Conservation (phyloP, 2,797 vertebrate genomes). For the Enoplosus armatus region DNA sequence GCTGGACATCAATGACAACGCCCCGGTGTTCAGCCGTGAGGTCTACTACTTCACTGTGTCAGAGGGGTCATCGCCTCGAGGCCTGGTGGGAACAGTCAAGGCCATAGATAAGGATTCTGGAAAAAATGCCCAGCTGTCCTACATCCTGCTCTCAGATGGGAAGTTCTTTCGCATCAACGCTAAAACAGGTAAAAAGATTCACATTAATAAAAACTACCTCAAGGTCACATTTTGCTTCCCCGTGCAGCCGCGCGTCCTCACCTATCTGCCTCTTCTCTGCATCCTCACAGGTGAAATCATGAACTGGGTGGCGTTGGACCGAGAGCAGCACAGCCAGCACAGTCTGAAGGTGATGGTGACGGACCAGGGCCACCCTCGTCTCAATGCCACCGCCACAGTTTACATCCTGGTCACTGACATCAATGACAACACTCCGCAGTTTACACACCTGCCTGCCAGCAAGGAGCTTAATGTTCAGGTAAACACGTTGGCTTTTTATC, state of each 20-base stretch:
- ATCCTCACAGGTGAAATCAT: constrained; percentile 89
- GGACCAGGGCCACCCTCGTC: constrained; percentile 88
- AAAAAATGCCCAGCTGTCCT: constrained; percentile 92
- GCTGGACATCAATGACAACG: constrained; percentile 93
- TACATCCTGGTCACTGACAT: constrained; percentile 87
- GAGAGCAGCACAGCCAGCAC: constrained; percentile 88
- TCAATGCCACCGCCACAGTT: constrained; percentile 85
- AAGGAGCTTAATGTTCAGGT: constrained; percentile 87
- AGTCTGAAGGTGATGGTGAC: constrained; percentile 88
- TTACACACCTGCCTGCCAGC: constrained; percentile 84
- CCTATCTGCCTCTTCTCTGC: not conserved
- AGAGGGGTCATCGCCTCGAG: constrained; percentile 87
- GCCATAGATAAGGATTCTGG: constrained; percentile 91
- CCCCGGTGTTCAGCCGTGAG: constrained; percentile 85
- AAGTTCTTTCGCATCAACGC: constrained; percentile 93
- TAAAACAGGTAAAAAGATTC: constrained; percentile 90
- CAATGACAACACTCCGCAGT: constrained; percentile 91
- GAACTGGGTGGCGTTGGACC: constrained; percentile 91
- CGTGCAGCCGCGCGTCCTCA: not conserved
- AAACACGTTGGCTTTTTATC: not conserved
- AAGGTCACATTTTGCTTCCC: not conserved
- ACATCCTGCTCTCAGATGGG: constrained; percentile 92
- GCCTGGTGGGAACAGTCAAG: constrained; percentile 87
- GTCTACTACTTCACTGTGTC: constrained; percentile 89
- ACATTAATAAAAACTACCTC: not conserved